Evolutionary conservation across 2,888 invertebrate species (phyloP), one percentile per base, ranked within the genome.

Genomic region (Epirrita christyi): DNA sequence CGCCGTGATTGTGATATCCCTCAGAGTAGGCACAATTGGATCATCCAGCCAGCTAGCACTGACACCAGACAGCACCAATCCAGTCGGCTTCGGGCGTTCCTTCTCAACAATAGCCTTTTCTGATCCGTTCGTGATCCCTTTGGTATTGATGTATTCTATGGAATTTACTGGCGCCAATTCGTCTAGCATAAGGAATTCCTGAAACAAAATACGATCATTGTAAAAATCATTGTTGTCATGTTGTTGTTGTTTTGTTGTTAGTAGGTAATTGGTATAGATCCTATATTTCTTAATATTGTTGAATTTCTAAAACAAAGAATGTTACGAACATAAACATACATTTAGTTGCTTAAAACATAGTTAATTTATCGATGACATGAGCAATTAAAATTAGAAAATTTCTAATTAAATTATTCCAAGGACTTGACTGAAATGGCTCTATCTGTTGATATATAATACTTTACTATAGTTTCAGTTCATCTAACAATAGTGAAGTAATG

Each of bases 1-100:
- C 0, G 93, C 87, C 0, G 88, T 86, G 0, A 95, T 67, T 13
- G 84, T 87, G 4, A 95, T 71, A 38, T 92, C 80, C 32, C 93
- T 88, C 47, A 95, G 71, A 0, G 94, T 94, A 45, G 95, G 92
- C 9, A 92, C 91, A 10, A 92, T 92, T 2, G 90, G 81, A 43
- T 89, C 86, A 1, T 81, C 77, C 40, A 78, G 78, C 92, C 92
- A 92, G 48, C 88, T 74, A 51, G 85, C 78, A 72, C 86, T 93
- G 68, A 94, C 75, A 70, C 87, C 77, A 48, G 83, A 71, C 63
- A 92, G 49, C 28, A 80, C 85, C 57, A 86, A 76, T 37, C 74
- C 88, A 7, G 80, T 85, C 32, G 69, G 79, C 61, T 71, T 81
- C 0, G 66, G 48, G 36, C 72, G 81, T 44, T 76, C 79, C 32